Evolutionary conservation across 2,113 vertebrate genomes (phyloP).

Genomic region (Gymnocephalus cernua): DNA sequence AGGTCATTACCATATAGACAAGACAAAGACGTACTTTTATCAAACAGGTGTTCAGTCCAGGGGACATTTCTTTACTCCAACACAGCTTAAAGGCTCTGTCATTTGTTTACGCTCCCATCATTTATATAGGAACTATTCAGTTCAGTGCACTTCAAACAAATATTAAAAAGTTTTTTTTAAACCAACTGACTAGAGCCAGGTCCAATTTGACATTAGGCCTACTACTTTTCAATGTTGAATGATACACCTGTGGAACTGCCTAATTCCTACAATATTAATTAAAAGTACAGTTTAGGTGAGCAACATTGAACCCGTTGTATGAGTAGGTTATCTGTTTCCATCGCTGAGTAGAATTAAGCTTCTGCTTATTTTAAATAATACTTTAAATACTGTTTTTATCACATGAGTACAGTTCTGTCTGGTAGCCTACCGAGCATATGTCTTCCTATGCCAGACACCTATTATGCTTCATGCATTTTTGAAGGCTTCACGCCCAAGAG

Average conservation of each 20-base stretch:
- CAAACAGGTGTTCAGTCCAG: conserved; percentile 73
- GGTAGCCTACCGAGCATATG: not conserved
- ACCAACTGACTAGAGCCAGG: not conserved
- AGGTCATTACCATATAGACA: conserved; percentile 66
- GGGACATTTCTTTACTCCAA: conserved; percentile 22
- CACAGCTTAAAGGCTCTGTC: conserved; percentile 34
- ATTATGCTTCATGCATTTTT: conserved; percentile 38
- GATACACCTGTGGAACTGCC: not conserved
- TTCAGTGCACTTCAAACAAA: not conserved
- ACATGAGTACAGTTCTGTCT: conserved; percentile 1
- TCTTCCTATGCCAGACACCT: conserved; percentile 30
- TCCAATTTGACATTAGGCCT: not conserved
- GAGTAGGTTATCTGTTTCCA: not conserved
- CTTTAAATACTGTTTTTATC: not conserved
- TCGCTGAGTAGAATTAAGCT: not conserved
- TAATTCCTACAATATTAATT: not conserved
- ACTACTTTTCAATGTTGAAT: not conserved
- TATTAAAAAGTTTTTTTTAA: not conserved
- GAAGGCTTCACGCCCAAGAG: conserved; percentile 54
- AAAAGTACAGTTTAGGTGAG: not conserved
- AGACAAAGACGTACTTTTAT: conserved; percentile 66
- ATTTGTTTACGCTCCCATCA: conserved; percentile 27
- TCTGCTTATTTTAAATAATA: not conserved
- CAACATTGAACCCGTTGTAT: not conserved
- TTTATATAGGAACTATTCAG: not conserved